Evolutionary conservation across 1,140 invertebrate species (phyloP), one percentile per base, ranked within the genome.

Genomic region (Aphidius gifuensis): DNA sequence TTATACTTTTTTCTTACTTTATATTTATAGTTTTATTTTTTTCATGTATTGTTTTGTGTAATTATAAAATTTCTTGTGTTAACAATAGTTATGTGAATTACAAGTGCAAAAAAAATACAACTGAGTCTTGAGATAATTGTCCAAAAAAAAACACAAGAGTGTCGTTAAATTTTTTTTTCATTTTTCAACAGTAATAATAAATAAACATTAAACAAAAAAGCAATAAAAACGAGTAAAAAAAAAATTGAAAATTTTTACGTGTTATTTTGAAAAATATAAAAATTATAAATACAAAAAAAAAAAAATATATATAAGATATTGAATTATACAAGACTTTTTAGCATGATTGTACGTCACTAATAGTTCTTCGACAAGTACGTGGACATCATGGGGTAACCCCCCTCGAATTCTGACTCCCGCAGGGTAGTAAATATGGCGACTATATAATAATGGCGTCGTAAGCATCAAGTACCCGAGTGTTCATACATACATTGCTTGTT

Each of bases 341-440:
- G 9, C 23, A 7, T 6, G 64, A 57, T 68, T 79, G 73, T 77
- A 74, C 73, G 51, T 65, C 71, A 72, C 70, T 74, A 70, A 73
- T 48, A 51, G 51, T 53, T 0, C 4, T 49, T 73, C 62, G 66
- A 70, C 66, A 67, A 70, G 66, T 69, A 70, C 67, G 56, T 47
- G 66, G 69, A 68, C 72, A 75, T 69, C 61, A 70, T 69, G 65
- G 64, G 64, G 67, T 67, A 74, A 69, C 72, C 74, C 74, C 71
- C 69, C 62, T 51, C 64, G 64, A 64, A 68, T 66, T 68, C 66
- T 67, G 70, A 71, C 62, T 71, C 60, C 65, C 54, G 61, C 55
- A 68, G 74, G 71, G 70, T 71, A 67, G 71, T 75, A 77, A 79
- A 77, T 74, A 78, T 78, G 76, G 76, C 76, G 70, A 74, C 74